phyloP scores from a whole-genome alignment of 2,888 invertebrate genomes.

The Eurois occulta region DNA sequence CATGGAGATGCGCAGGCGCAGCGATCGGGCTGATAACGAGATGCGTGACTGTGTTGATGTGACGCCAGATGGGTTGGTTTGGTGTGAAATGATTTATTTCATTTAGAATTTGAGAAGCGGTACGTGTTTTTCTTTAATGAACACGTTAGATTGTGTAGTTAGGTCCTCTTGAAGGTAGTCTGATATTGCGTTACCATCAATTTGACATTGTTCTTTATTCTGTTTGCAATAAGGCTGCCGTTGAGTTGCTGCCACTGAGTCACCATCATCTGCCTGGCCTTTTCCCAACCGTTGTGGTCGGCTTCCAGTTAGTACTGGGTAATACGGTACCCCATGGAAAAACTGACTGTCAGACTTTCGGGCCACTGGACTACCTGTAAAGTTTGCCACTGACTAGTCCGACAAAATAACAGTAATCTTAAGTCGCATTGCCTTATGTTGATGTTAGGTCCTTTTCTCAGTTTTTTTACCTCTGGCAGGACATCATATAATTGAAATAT shows the following conservation, averaged over 20 bases:
- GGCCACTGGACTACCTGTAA: no score
- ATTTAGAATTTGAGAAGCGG: background rate
- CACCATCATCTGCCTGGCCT: no score
- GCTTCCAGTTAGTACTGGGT: no score
- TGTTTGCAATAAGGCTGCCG: background rate
- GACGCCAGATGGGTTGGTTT: constrained; percentile 48
- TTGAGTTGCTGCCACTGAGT: background rate
- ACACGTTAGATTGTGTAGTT: background rate
- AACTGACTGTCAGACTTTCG: no score
- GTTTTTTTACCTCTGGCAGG: background rate
- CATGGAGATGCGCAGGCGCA: constrained; percentile 77
- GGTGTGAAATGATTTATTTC: constrained; percentile 42
- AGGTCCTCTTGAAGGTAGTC: background rate
- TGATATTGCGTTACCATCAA: background rate
- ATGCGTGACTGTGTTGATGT: constrained; percentile 58
- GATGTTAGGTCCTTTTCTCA: background rate
- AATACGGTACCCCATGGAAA: no score
- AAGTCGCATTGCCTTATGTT: background rate
- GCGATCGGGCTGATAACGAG: constrained; percentile 72
- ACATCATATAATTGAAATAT: background rate
- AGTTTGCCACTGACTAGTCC: background rate
- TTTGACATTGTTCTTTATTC: background rate
- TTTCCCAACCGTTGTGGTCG: no score
- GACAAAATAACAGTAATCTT: background rate
- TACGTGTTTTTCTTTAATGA: background rate